phyloP scores from a whole-genome alignment of 2,797 vertebrate species.

The Picus viridis region DNA sequence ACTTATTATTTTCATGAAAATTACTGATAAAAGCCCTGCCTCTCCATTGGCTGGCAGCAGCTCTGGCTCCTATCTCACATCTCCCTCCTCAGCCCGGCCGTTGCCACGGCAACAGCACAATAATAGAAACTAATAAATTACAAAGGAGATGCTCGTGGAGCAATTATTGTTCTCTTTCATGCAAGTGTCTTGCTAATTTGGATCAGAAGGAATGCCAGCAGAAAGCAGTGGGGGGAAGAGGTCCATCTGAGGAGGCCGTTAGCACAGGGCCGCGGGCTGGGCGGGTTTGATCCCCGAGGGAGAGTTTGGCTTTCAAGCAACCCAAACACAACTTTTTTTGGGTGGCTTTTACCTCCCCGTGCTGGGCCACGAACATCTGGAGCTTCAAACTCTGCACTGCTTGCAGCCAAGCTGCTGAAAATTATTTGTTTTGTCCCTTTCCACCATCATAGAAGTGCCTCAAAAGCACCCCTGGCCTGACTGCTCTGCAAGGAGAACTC shows the following conservation, averaged over 20 bases:
- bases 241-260: conserved; percentile 82
- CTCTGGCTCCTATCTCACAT: conserved; percentile 84
- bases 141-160: conserved; percentile 85
- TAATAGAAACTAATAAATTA: conserved; percentile 90
- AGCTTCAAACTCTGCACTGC: not conserved
- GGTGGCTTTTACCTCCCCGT: not conserved
- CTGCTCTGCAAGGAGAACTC: not conserved
- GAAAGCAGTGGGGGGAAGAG: conserved; percentile 80
- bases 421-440: not conserved
- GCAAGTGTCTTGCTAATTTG: conserved; percentile 88
- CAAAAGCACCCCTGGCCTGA: not conserved
- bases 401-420: not conserved
- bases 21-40: conserved; percentile 86
- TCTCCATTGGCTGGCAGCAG: conserved; percentile 85
- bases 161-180: conserved; percentile 89
- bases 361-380: fast-evolving
- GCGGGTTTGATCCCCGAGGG: conserved; percentile 74
- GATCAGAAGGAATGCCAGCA: conserved; percentile 85
- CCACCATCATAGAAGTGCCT: not conserved
- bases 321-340: conserved; percentile 69
- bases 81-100: conserved; percentile 81
- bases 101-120: conserved; percentile 82
- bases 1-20: conserved; percentile 89
- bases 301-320: conserved; percentile 76
- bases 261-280: conserved; percentile 69